Base-by-base conservation (phyloP, 2,797 vertebrate species). In the Hypotaenidia okinawae region DNA sequence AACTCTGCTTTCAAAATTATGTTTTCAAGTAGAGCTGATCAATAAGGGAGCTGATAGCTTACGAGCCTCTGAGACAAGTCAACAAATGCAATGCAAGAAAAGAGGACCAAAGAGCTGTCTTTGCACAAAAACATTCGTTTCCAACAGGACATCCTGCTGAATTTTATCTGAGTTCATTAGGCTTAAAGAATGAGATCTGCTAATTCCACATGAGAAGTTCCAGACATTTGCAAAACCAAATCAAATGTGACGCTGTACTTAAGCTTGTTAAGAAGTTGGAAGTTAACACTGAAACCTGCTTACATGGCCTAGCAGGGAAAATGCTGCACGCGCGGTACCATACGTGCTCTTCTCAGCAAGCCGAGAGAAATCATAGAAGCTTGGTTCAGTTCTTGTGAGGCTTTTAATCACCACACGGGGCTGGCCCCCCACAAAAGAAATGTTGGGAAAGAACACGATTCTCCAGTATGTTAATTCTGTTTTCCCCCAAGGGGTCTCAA, bases 161-260 rank as follows among this genome's bases (percentile, higher is more conserved):
- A 97, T 96, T 95, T 97, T 97, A 97, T 93, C 96, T 79, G 81
- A 43, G 91, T 91, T 98, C 96, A 97, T 98, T 98, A 96, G 89
- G 69, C 77, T 90, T 94, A 87, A 91, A 97, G 97, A 52, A 83
- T 69, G 94, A 97, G 97, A 84, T 91, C 75, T 79, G 28, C 83
- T 95, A 96, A 95, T 94, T 93, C 93, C 96, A 72, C 95, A 94
- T 96, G 95, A 97, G 98, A 98, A 98, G 96, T 97, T 96, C 94
- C 96, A 98, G 97, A 97, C 92, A 61, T 49, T 43, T 54, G 55
- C 54, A 63, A 73, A 93, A 97, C 84, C 96, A 96, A 97, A 97
- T 92, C 87, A 89, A 81, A 96, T 83, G 92, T 35, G 87, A 77
- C 64, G 82, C 87, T 82, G 39, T 68, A 89, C 55, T 27, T 87